These are phyloP conservation scores for Dendroctonus valens DNA, from an alignment of 1,140 invertebrate genomes.

Conservation along the genomic window DNA sequence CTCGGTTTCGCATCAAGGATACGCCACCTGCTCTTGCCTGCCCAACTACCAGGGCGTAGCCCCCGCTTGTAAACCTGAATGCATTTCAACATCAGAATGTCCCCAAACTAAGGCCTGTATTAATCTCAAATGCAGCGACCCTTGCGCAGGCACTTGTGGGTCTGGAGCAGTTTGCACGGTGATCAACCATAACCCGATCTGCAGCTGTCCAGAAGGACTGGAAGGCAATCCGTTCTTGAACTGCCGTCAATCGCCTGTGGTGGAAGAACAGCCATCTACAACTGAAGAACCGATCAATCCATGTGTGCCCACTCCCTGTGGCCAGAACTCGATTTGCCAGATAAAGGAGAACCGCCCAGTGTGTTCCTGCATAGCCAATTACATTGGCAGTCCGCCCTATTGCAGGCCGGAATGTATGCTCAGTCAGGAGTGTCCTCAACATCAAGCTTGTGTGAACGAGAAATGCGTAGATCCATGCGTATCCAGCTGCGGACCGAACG, in stretches of 20 bases:
- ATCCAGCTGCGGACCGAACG: constrained; percentile 73
- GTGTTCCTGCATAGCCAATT: constrained; percentile 74
- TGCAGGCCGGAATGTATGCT: constrained; percentile 74
- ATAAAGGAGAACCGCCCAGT: constrained; percentile 73
- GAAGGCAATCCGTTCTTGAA: constrained; percentile 78
- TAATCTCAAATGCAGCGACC: constrained; percentile 75
- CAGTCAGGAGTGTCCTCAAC: constrained; percentile 70
- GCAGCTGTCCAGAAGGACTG: constrained; percentile 70
- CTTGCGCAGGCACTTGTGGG: constrained; percentile 77
- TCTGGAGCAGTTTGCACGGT: constrained; percentile 70
- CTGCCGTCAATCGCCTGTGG: constrained; percentile 58
- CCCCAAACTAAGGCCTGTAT: constrained; percentile 72
- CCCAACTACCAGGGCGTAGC: constrained; percentile 76
- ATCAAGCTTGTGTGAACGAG: constrained; percentile 76
- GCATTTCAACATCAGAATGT: constrained; percentile 77
- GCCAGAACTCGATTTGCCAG: constrained; percentile 81
- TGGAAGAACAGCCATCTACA: constrained; percentile 47
- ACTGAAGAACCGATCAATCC: constrained; percentile 59
- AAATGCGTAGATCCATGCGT: constrained; percentile 77
- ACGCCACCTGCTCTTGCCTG: constrained; percentile 76
- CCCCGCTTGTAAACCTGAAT: constrained; percentile 77
- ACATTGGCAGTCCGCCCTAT: constrained; percentile 69
- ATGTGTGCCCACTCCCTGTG: constrained; percentile 79
- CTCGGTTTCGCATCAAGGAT: constrained; percentile 65
- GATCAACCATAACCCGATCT: constrained; percentile 81